Evolutionary conservation across 2,888 invertebrate genomes (phyloP).

Genomic region (Sphecodes monilicornis): DNA sequence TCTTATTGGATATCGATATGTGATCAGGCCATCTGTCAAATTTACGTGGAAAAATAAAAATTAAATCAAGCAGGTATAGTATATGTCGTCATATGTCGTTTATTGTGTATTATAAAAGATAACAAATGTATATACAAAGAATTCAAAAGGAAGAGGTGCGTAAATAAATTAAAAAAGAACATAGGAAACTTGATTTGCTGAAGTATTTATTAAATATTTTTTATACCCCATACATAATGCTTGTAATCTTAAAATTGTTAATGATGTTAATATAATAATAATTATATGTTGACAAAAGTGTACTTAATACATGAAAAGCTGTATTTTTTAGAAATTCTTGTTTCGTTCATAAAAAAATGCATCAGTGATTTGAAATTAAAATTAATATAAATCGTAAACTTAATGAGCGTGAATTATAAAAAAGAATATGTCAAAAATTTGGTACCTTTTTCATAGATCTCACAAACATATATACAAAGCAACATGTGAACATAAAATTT

Average conservation of each 20-base stretch:
- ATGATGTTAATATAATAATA: conserved; percentile 60
- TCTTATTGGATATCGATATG: conserved; percentile 38
- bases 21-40: neutral
- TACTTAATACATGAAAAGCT: conserved; percentile 52
- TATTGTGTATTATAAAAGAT: neutral
- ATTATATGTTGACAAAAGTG: conserved; percentile 42
- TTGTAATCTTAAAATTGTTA: conserved; percentile 60
- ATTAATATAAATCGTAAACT: conserved; percentile 13
- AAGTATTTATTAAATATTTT: conserved; percentile 69
- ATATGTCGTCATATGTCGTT: too few relatives aligned
- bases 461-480: conserved; percentile 22
- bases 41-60: conserved; percentile 17
- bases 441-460: conserved; percentile 10
- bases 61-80: neutral
- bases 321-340: conserved; percentile 17
- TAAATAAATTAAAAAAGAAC: neutral
- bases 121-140: neutral
- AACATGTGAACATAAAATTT: conserved; percentile 46
- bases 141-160: neutral
- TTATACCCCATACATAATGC: conserved; percentile 63
- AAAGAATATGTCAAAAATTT: conserved; percentile 10
- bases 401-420: neutral
- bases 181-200: conserved; percentile 58
- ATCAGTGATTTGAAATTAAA: conserved; percentile 17
- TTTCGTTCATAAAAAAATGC: conserved; percentile 37